phyloP scores from a whole-genome alignment of 2,113 vertebrate genomes.

The Brienomyrus brachyistius region DNA sequence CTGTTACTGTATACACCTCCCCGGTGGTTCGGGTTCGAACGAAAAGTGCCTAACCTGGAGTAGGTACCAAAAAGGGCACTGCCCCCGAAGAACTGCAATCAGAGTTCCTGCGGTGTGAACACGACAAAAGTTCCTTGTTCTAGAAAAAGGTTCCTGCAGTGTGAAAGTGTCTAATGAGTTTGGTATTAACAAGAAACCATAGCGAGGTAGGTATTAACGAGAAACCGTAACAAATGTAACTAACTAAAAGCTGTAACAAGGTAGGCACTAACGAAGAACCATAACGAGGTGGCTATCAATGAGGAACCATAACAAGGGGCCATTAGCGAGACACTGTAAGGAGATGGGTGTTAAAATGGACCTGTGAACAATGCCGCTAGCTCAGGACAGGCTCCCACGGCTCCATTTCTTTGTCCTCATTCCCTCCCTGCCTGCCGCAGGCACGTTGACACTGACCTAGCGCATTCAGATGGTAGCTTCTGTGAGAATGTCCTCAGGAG shows the following conservation, averaged over 20 bases:
- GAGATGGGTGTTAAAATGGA: background rate
- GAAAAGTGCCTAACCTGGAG: background rate
- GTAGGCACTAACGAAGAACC: background rate
- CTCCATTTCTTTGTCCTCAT: background rate
- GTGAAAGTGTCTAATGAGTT: background rate
- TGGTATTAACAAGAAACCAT: background rate
- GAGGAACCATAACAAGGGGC: background rate
- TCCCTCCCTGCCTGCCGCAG: background rate
- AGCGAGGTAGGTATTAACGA: background rate
- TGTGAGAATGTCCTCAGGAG: background rate
- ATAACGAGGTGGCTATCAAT: background rate
- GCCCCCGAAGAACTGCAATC: background rate
- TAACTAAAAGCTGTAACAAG: background rate
- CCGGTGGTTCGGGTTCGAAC: background rate
- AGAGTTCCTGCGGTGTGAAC: background rate
- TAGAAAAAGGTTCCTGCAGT: background rate
- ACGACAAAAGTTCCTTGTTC: background rate
- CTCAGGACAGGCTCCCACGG: background rate
- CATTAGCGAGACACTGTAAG: background rate
- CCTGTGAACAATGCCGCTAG: background rate
- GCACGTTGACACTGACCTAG: background rate
- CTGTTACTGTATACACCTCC: background rate
- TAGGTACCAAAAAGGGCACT: background rate
- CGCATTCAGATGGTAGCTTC: background rate
- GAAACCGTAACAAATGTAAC: background rate